Conservation (phyloP, 2,113 vertebrate genomes). For the Sapajus apella region DNA sequence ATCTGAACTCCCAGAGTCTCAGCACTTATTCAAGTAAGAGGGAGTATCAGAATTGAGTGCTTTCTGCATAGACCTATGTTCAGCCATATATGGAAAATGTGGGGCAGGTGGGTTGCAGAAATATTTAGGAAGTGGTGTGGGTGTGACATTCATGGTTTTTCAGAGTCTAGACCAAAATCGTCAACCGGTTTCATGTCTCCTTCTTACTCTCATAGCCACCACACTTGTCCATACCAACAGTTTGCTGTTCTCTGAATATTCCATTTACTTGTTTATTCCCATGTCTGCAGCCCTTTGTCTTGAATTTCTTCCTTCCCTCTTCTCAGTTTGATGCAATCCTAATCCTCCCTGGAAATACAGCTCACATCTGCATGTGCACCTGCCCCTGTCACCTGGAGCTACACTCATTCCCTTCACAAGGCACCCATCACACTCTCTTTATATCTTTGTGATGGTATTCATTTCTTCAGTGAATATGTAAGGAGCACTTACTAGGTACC, state of each 20-base stretch:
- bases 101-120: not conserved
- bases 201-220: rapidly evolving
- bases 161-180: not conserved
- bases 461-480: not conserved
- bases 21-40: not conserved
- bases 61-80: not conserved
- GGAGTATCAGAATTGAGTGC: not conserved
- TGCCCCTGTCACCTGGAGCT: no score
- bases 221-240: not conserved
- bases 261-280: not conserved
- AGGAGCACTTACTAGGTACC: not conserved
- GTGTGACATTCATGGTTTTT: not conserved
- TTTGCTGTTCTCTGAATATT: not conserved
- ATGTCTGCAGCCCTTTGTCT: not conserved
- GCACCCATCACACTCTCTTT: not conserved
- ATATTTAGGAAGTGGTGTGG: not conserved
- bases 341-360: not conserved
- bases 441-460: rapidly evolving
- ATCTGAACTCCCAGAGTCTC: not conserved
- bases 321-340: not conserved
- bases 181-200: not conserved
- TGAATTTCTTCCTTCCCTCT: not conserved
- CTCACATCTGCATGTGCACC: not conserved
- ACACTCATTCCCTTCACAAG: not conserved
- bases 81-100: not conserved